Conservation (phyloP, 2,797 vertebrate species). For the Bradypodion ventrale region DNA sequence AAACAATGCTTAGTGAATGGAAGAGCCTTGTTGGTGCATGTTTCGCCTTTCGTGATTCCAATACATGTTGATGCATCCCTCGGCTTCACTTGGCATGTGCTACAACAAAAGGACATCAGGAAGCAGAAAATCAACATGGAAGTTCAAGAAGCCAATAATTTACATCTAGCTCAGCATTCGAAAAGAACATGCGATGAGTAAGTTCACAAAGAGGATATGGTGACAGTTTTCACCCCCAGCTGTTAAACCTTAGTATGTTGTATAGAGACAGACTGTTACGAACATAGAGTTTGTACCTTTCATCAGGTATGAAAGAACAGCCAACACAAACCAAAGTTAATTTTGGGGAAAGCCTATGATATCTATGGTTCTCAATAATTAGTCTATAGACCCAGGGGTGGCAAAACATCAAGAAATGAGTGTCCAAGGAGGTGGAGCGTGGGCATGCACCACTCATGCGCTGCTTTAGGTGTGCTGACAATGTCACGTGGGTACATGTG, state of each 20-base stretch:
- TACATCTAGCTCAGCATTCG: background rate
- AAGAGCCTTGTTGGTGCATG: conserved; percentile 89
- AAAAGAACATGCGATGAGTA: background rate
- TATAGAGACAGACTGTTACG: background rate
- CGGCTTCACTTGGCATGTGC: conserved; percentile 78
- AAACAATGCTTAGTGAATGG: conserved; percentile 98
- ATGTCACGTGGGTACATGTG: too few relatives aligned
- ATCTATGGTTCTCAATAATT: background rate
- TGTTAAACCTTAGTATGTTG: background rate
- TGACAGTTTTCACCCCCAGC: background rate
- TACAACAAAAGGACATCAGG: conserved; percentile 59
- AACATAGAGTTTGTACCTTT: background rate
- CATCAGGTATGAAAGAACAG: background rate
- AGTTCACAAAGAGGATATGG: background rate
- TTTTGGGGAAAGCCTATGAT: background rate
- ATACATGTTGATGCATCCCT: conserved; percentile 83
- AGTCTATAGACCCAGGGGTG: background rate
- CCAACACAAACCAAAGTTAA: background rate
- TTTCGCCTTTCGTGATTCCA: conserved; percentile 87
- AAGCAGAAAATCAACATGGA: background rate
- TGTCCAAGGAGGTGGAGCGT: too few relatives aligned
- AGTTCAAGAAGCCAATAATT: background rate
- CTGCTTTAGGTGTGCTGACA: too few relatives aligned
- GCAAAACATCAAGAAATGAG: too few relatives aligned
- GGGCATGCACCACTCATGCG: too few relatives aligned